Base-by-base conservation (phyloP, 64 coral and sea anemone genomes). In the Montipora sp. region DNA sequence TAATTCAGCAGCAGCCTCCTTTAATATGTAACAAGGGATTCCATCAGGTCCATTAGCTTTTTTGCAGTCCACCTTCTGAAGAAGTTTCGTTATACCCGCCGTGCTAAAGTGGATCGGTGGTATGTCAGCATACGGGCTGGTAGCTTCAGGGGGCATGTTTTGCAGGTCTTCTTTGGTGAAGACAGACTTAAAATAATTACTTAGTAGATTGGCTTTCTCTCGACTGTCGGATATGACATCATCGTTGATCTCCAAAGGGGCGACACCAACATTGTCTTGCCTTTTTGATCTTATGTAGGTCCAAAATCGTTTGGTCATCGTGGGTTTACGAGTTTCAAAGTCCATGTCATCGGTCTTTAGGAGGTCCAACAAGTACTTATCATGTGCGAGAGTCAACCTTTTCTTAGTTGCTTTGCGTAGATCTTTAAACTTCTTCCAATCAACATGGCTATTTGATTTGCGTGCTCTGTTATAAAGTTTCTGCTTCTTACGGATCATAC, bases 231-330 rank as follows among this genome's bases (percentile, higher is more conserved):
- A 75, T 36, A 89, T 23, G 47, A 77, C 13, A 75, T 43, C 75
- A 73, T 78, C 44, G 87, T 89, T 72, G 70, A 75, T 59, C 73
- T 78, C 50, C 24, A 87, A 73, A 21, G 84, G 60, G 45, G 84
- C 8, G 59, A 87, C 67, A 4, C 85, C 87, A 89, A 78, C 16
- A 80, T 69, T 59, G 70, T 80, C 76, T 80, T 80, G 75, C 45
- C 76, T 46, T 65, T 78, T 43, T 49, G 74, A 65, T 70, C 75
- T 80, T 43, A 90, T 90, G 58, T 80, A 80, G 88, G 74, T 78
- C 88, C 88, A 90, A 78, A 80, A 90, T 51, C 57, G 55, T 80
- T 90, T 90, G 59, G 88, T 67, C 77, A 58, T 80, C 72, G 51
- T 66, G 61, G 74, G 88, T 51, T 2, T 51, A 53, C 15, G 53